Evolutionary conservation across 2,113 vertebrate species (phyloP), one percentile per base, ranked within the genome.

Genomic region (Sciurus niger): DNA sequence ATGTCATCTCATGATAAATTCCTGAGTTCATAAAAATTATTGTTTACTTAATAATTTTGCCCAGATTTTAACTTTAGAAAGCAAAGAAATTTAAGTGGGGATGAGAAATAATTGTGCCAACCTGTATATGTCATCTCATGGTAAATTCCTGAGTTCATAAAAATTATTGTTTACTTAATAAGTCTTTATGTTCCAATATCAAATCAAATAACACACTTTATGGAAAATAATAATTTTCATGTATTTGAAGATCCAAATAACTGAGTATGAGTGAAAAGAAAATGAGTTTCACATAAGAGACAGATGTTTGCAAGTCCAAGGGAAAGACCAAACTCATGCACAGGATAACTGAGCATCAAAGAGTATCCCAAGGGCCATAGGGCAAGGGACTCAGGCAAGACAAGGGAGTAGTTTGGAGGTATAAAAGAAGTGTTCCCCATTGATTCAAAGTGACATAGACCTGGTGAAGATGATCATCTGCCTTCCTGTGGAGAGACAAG

Each of bases 1-100:
- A 83, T 78, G 18, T 67, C 80, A 94, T n/a, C 37, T 70, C 3
- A 37, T 11, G 34, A 16, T n/a, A 87, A 84, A 84, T 89, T 70
- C 28, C 37, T 78, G 84, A 90, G 88, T 84, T 92, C 72, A 74
- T 91, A 93, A 86, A 40, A 89, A 77, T 55, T 73, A 87, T n/a
- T 68, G 32, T 78, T 96, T 93, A 80, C 25, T 84, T 80, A 95
- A 79, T 48, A 17, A 91, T n/a, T 82, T 92, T 89, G 48, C 37
- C 37, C 46, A 95, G 82, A 97, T 97, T 98, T 98, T 90, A 96
- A 97, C 98, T 98, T 86, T 70, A 40, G 84, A 97, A 97, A 93
- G 88, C 67, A 97, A 65, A 98, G 96, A 98, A 98, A 96, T 93
- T 95, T 11, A 78, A 90, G 95, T n/a, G 67, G 46, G 83, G 83